Evolutionary conservation across 2,113 vertebrate species (phyloP).

Genomic region (Ophthalmotilapia sp.): DNA sequence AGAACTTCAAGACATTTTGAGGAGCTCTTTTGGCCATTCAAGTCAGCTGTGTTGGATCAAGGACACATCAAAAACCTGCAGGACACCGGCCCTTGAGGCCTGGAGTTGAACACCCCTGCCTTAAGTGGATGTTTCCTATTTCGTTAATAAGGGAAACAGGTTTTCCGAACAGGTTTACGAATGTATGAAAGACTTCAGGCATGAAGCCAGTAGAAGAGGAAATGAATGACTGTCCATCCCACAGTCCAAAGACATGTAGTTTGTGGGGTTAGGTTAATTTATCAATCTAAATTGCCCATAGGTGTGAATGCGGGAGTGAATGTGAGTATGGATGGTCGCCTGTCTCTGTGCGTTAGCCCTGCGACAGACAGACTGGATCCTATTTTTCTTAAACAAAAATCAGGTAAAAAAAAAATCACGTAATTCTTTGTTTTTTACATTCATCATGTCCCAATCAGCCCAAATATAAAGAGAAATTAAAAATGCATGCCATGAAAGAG

Average conservation of each 20-base stretch:
- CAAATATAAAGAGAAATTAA: not conserved
- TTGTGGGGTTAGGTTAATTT: not conserved
- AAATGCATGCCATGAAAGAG: not conserved
- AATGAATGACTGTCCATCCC: not conserved
- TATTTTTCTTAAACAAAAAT: not conserved
- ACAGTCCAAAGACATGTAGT: not conserved
- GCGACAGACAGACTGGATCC: not conserved
- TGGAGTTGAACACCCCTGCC: not conserved
- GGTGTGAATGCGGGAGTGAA: not conserved
- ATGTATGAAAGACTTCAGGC: not conserved
- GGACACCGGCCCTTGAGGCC: not conserved
- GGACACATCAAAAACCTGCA: not conserved
- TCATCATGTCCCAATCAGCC: not conserved
- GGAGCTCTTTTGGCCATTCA: not conserved
- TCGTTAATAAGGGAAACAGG: not conserved
- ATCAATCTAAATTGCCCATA: not conserved
- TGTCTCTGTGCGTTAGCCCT: not conserved
- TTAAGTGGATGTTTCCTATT: not conserved
- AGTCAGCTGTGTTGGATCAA: not conserved
- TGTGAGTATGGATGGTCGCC: not conserved
- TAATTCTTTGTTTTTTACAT: not conserved
- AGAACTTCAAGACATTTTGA: not conserved
- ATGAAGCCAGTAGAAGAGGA: not conserved
- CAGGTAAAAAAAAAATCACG: not conserved
- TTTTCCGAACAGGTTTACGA: not conserved